Conservation (phyloP, 2,797 vertebrate species). For the Chelmon rostratus region DNA sequence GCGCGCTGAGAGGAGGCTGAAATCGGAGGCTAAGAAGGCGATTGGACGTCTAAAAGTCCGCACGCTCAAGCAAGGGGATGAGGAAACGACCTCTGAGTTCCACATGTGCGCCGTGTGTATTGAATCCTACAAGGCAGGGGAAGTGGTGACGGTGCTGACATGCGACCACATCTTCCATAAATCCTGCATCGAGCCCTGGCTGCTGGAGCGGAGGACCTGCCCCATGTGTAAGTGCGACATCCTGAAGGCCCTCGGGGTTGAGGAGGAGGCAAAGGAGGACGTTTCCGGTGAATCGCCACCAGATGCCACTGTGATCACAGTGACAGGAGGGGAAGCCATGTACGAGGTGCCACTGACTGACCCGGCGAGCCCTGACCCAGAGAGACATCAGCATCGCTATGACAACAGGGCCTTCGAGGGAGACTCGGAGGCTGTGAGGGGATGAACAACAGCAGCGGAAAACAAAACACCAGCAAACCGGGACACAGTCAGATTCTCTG, state of each 20-base stretch:
- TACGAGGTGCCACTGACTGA: constrained; percentile 78
- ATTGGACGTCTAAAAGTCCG: constrained; percentile 89
- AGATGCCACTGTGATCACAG: constrained; percentile 81
- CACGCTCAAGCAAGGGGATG: constrained; percentile 90
- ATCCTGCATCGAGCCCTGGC: constrained; percentile 94
- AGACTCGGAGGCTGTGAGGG: constrained; percentile 60
- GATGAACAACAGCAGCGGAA: constrained; percentile 55
- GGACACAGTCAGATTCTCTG: constrained; percentile 32
- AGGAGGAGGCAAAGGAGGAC: constrained; percentile 76
- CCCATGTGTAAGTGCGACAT: constrained; percentile 98
- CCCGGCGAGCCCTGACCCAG: constrained; percentile 49
- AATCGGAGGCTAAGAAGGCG: constrained; percentile 91
- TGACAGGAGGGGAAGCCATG: constrained; percentile 63
- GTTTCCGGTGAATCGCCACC: constrained; percentile 40
- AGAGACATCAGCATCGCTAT: constrained; percentile 71
- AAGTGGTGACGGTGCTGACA: constrained; percentile 93
- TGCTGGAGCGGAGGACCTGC: constrained; percentile 94
- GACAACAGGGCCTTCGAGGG: constrained; percentile 81
- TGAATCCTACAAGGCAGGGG: constrained; percentile 90
- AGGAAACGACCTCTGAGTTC: constrained; percentile 88
- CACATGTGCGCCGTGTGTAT: constrained; percentile 94
- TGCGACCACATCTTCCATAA: constrained; percentile 97
- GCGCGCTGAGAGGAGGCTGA: constrained; percentile 86
- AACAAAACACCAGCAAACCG: constrained; percentile 41
- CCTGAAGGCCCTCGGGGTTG: constrained; percentile 91